Conservation (phyloP, 2,888 invertebrate genomes). For the Hirudinaria manillensis region DNA sequence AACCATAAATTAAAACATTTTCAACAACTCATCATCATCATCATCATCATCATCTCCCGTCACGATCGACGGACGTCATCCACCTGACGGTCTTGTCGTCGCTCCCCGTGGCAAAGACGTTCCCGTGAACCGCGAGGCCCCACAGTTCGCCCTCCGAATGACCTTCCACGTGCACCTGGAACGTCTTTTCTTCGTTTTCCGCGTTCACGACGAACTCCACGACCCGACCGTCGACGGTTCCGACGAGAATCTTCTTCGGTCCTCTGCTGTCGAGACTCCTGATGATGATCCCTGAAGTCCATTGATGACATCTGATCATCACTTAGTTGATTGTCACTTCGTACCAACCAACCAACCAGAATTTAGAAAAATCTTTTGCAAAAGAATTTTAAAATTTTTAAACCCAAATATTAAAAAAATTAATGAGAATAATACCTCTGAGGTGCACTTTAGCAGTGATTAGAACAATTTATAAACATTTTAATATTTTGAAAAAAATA, state of each 20-base stretch:
- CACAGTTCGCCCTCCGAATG: slow-evolving; percentile 55
- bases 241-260: slow-evolving; percentile 44
- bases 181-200: slow-evolving; percentile 46
- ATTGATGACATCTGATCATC: neutral
- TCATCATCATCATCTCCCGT: no score
- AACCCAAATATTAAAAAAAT: no score
- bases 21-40: no score
- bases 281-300: slow-evolving; percentile 46
- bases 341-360: no score
- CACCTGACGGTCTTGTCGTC: slow-evolving; percentile 54
- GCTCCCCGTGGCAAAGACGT: slow-evolving; percentile 54
- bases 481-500: neutral
- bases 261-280: slow-evolving; percentile 51
- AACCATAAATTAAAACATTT: no score
- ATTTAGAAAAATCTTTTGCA: no score
- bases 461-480: neutral
- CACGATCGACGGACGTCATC: neutral
- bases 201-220: slow-evolving; percentile 46
- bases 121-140: slow-evolving; percentile 53
- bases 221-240: slow-evolving; percentile 53
- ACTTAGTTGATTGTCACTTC: no score
- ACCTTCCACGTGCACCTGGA: slow-evolving; percentile 49
- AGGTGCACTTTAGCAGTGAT: neutral
- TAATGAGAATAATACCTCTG: no score
- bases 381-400: no score